phyloP scores from a whole-genome alignment of 2,888 invertebrate genomes.

The Melinaea marsaeus region DNA sequence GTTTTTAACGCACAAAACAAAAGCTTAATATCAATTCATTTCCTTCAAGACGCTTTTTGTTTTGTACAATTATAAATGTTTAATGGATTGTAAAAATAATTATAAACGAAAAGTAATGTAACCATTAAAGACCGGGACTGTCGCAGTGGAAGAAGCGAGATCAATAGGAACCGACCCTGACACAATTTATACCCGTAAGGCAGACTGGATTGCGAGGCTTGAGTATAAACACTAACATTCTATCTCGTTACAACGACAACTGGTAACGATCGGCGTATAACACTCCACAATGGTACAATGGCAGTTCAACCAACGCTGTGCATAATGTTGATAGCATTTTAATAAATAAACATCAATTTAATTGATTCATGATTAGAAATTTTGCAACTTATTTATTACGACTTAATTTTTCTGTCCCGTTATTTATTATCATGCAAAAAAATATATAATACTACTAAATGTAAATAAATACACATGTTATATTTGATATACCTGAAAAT shows the following conservation, averaged over 20 bases:
- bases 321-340: too few species aligned
- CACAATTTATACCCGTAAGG: constrained; percentile 66
- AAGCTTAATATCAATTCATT: constrained; percentile 33
- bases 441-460: too few species aligned
- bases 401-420: too few species aligned
- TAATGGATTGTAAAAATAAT: constrained; percentile 38
- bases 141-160: constrained; percentile 64
- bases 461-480: too few species aligned
- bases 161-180: constrained; percentile 74
- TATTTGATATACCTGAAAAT: too few species aligned
- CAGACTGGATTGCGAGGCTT: constrained; percentile 51
- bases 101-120: constrained; percentile 43
- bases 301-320: too few species aligned
- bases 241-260: constrained; percentile 25
- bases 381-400: too few species aligned
- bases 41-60: constrained; percentile 29
- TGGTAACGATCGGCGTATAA: constrained; percentile 36
- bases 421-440: too few species aligned
- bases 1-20: constrained; percentile 23
- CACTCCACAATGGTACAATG: too few species aligned
- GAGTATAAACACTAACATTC: constrained; percentile 63
- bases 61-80: constrained; percentile 25
- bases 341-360: too few species aligned
- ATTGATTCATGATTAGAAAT: too few species aligned
- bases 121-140: constrained; percentile 56